A percentile compares a stretch with the other conserved stretches of the same genome.
These are phyloP conservation scores for Cotesia typhae DNA, from an alignment of 1,140 invertebrate species.

Conservation along the genomic window DNA sequence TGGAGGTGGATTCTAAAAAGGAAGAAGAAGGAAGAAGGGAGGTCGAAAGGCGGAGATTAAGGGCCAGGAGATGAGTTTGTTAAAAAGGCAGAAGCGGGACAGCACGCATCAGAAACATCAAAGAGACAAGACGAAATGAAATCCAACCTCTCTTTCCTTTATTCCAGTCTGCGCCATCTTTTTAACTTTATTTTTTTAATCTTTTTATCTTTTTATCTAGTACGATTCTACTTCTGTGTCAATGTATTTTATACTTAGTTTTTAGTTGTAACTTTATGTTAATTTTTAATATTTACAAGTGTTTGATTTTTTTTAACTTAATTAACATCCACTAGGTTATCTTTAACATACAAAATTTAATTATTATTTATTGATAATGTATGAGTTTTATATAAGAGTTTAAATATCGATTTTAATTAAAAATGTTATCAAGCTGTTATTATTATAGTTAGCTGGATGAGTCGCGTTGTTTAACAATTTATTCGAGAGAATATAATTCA, in stretches of 20 bases:
- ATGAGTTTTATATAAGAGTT: too few species aligned
- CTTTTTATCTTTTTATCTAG: conserved; percentile 20
- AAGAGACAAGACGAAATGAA: conserved; percentile 67
- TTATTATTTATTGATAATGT: too few species aligned
- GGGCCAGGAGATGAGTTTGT: conserved; percentile 65
- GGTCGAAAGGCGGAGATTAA: conserved; percentile 64
- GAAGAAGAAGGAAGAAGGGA: conserved; percentile 41
- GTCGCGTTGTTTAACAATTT: too few species aligned
- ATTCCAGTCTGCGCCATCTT: conserved; percentile 38
- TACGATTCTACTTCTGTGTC: too few species aligned
- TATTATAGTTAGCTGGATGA: too few species aligned
- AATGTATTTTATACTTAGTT: too few species aligned
- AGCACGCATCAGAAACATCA: conserved; percentile 66
- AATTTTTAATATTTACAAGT: not conserved
- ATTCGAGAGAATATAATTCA: too few species aligned
- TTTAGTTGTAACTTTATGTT: not conserved
- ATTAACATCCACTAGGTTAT: too few species aligned
- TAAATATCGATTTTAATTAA: too few species aligned
- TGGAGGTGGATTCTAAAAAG: conserved; percentile 40
- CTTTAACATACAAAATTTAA: too few species aligned
- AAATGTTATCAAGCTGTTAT: too few species aligned
- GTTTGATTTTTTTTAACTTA: too few species aligned
- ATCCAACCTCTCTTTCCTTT: conserved; percentile 55
- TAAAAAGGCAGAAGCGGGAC: conserved; percentile 65
- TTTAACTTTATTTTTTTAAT: conserved; percentile 38